These are phyloP conservation scores for Actinostola sp. DNA, from an alignment of 92 coral and sea anemone genomes.

Conservation along the genomic window DNA sequence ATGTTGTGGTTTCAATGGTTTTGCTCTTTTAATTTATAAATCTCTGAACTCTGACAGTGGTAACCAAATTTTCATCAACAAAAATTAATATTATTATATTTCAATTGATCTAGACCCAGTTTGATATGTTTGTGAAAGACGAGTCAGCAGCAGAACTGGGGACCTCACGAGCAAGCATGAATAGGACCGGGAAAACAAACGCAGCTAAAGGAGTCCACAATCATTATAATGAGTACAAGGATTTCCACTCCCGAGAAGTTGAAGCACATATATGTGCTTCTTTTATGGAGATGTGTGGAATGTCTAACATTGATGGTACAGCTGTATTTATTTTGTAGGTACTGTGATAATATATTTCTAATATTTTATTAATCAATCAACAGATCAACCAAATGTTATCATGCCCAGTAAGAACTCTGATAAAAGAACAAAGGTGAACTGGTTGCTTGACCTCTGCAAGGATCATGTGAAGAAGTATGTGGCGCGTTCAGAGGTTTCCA, in stretches of 20 bases:
- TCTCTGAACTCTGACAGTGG: not conserved
- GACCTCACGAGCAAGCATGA: conserved; percentile 49
- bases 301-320: conserved; percentile 43
- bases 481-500: no score
- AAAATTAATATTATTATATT: conserved; percentile 5
- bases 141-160: conserved; percentile 55
- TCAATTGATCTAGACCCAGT: conserved; percentile 46
- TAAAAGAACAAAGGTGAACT: no score
- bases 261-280: conserved; percentile 58
- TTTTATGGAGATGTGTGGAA: conserved; percentile 47
- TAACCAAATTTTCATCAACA: not conserved
- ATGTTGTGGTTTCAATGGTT: no score
- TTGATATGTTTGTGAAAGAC: conserved; percentile 43
- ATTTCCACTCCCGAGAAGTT: conserved; percentile 50
- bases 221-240: conserved; percentile 56
- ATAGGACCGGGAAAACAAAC: conserved; percentile 37
- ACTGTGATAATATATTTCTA: no score
- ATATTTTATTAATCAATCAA: no score
- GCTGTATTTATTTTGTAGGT: no score
- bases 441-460: no score
- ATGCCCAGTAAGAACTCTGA: no score
- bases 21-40: not conserved
- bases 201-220: conserved; percentile 51
- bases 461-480: no score
- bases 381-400: no score